Evolutionary conservation across 2,113 vertebrate genomes (phyloP).

Genomic region (Pseudorhombus dupliciocellatus): DNA sequence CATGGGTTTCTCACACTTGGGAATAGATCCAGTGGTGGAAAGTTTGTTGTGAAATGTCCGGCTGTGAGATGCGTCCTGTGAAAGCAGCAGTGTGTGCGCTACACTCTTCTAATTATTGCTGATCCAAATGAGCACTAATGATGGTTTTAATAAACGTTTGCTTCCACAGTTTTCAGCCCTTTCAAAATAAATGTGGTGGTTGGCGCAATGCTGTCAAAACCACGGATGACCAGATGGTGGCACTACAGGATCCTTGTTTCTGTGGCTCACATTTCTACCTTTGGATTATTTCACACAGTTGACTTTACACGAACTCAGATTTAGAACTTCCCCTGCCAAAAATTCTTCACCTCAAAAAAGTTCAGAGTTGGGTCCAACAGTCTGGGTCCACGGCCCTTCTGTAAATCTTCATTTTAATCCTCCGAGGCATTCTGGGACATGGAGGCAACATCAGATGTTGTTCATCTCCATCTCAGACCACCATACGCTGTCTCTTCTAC

Average conservation of each 20-base stretch:
- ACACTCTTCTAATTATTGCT: too few relatives aligned
- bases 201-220: slow-evolving; percentile 28
- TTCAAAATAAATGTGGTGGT: neutral
- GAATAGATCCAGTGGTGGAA: too few relatives aligned
- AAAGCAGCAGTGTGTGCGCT: too few relatives aligned
- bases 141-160: too few relatives aligned
- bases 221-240: slow-evolving; percentile 24
- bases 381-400: neutral
- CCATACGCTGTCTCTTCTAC: neutral
- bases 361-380: neutral
- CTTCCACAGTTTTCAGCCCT: neutral
- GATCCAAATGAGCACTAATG: too few relatives aligned
- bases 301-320: neutral
- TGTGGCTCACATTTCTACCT: neutral
- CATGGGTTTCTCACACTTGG: too few relatives aligned
- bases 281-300: slow-evolving; percentile 8
- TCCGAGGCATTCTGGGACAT: neutral
- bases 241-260: slow-evolving; percentile 16
- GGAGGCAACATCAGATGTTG: neutral
- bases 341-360: neutral
- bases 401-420: neutral
- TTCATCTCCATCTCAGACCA: neutral
- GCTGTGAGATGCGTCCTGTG: too few relatives aligned
- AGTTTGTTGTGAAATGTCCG: too few relatives aligned
- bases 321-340: neutral